phyloP scores from a whole-genome alignment of 2,888 invertebrate genomes.

The Tyria jacobaeae region DNA sequence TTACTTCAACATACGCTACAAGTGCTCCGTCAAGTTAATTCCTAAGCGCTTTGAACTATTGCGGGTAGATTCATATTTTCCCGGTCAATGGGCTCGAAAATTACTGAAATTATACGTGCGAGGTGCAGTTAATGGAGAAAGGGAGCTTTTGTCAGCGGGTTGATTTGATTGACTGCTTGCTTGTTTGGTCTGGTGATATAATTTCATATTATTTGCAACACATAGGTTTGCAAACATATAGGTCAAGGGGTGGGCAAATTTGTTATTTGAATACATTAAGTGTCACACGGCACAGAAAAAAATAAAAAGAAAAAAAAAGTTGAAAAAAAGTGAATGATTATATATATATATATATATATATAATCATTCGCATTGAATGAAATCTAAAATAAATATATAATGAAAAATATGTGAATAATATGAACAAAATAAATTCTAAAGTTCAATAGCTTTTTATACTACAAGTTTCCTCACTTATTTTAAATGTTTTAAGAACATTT shows the following conservation, averaged over 20 bases:
- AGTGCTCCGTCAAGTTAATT: constrained; percentile 59
- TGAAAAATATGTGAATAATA: no score
- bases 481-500: constrained; percentile 28
- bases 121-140: constrained; percentile 44
- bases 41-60: constrained; percentile 73
- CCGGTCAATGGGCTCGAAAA: constrained; percentile 72
- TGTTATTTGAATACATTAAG: no score
- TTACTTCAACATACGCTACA: constrained; percentile 33
- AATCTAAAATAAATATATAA: no score
- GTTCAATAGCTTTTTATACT: no score
- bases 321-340: no score
- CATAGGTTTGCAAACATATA: constrained; percentile 3
- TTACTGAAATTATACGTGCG: constrained; percentile 69
- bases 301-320: no score
- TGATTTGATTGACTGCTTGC: constrained; percentile 35
- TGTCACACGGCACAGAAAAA: no score
- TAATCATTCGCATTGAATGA: no score
- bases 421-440: no score
- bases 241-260: no score
- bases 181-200: constrained; percentile 1
- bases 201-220: not conserved
- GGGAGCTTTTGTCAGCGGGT: constrained; percentile 12
- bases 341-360: no score
- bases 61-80: constrained; percentile 71
- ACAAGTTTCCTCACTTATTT: constrained; percentile 9